Evolutionary conservation across 1,140 invertebrate genomes (phyloP).

Genomic region (Uloborus diversus): DNA sequence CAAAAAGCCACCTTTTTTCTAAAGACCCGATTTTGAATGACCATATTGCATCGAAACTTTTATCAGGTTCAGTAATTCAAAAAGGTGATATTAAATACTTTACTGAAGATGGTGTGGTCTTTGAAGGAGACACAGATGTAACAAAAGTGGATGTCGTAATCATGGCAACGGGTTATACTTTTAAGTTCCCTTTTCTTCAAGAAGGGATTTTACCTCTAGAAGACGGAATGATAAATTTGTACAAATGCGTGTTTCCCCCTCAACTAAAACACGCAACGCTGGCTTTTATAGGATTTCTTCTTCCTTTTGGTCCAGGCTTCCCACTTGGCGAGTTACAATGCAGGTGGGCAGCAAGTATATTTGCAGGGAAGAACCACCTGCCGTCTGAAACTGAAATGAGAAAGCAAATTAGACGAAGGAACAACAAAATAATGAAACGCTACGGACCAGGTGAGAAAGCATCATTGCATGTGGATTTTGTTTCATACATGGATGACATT

Average conservation of each 20-base stretch:
- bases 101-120: conserved; percentile 62
- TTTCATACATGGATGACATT: conserved; percentile 63
- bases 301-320: conserved; percentile 68
- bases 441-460: conserved; percentile 11
- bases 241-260: conserved; percentile 67
- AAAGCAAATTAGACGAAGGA: conserved; percentile 59
- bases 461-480: conserved; percentile 64
- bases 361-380: conserved; percentile 58
- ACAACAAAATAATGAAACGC: conserved; percentile 57
- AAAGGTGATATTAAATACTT: conserved; percentile 65
- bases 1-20: conserved; percentile 64
- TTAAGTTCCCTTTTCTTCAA: conserved; percentile 64
- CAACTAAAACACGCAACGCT: conserved; percentile 61
- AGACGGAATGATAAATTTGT: conserved; percentile 66
- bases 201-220: conserved; percentile 59
- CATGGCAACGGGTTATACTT: too few relatives aligned
- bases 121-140: conserved; percentile 58
- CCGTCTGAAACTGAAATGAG: conserved; percentile 60
- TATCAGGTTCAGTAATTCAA: conserved; percentile 66
- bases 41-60: conserved; percentile 68
- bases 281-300: conserved; percentile 69
- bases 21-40: conserved; percentile 71
- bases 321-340: conserved; percentile 68
- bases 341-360: conserved; percentile 53
- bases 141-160: too few relatives aligned